Evolutionary conservation across 2,888 invertebrate species (phyloP), one percentile per base, ranked within the genome.

Genomic region (Mimachlamys varia): DNA sequence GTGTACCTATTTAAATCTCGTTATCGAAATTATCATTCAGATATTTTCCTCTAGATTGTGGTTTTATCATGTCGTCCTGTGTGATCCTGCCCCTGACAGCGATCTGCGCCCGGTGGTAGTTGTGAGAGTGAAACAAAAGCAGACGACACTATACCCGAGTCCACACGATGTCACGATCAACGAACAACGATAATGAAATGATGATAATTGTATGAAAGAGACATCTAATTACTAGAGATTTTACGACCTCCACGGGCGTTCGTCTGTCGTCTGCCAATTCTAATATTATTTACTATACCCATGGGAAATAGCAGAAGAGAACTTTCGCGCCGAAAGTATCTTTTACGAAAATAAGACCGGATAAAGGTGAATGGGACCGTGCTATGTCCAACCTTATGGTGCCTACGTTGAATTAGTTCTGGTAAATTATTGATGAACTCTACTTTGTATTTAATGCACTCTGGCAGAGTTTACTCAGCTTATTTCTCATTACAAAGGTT

Each of bases 311-410:
- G 33, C 33, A 27, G 33, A 76, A 76, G 12, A 33, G 76, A 76
- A 33, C 76, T 76, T 76, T 76, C 76, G 76, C 76, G 76, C 76
- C 33, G 76, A 76, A 76, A 76, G 76, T 76, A 76, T 76, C 76
- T 27, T 33, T 15, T 76, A 33, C 33, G 76, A 76, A 76, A 76
- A 33, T 76, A 33, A 76, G 27, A 76, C 7, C 27, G 27, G 76
- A 76, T 76, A 33, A n/a, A 76, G 15, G 76, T 76, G 27, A 58
- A 76, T 33, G 76, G 0, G 27, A 76, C 12, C 33, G 76, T 76
- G 22, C 76, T 76, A 5, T 76, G 33, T 10, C 33, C 33, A 33
- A 33, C 27, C 33, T 33, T 76, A 2, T 76, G 62, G 62, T 62
- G 62, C 62, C 62, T n/a, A 62, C n/a, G 62, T 22, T 62, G 76